Base-by-base conservation (phyloP, 2,797 vertebrate species). In the Lycodopsis pacificus region DNA sequence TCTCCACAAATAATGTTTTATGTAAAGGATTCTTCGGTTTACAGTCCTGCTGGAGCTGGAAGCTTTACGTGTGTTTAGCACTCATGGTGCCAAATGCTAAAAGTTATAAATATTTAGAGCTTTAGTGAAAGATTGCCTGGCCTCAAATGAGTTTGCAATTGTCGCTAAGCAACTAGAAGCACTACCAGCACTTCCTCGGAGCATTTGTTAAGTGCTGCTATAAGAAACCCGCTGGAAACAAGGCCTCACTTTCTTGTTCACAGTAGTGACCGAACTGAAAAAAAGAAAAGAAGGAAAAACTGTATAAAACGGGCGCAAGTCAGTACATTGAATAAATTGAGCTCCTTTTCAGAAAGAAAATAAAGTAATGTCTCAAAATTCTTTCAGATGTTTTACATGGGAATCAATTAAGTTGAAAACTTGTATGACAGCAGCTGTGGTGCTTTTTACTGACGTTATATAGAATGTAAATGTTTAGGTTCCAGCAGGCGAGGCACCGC, bases 31-130 rank as follows among this genome's bases (percentile, higher is more conserved):
- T 69, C 54, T 57, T 69, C 4, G 17, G 53, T 65, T 44, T 42
- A 59, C 15, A 27, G 34, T 79, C 17, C 57, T 82, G 56, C 42
- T 65, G 57, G 56, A 76, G 65, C 61, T 49, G 36, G 36, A 46
- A 77, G 17, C 32, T 79, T 56, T 65, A 53, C 71, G 70, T 49
- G 48, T 75, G 62, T 73, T 83, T 58, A 46, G 65, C 49, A 78
- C 61, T 49, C 44, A 57, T 70, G 51, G 46, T 77, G 38, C 78
- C 67, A 85, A 82, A 86, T 64, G 53, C 38, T 67, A 65, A 80
- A 86, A 83, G 54, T 76, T 75, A 81, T 89, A 67, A 80, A 85
- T 88, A 85, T 78, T 89, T 83, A 46, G 84, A 69, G 36, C 79
- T 82, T 89, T 53, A 79, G 80, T 66, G 34, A 80, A 85, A 71